Conservation (phyloP, 2,113 vertebrate genomes). For the Anarrhichthys ocellatus region DNA sequence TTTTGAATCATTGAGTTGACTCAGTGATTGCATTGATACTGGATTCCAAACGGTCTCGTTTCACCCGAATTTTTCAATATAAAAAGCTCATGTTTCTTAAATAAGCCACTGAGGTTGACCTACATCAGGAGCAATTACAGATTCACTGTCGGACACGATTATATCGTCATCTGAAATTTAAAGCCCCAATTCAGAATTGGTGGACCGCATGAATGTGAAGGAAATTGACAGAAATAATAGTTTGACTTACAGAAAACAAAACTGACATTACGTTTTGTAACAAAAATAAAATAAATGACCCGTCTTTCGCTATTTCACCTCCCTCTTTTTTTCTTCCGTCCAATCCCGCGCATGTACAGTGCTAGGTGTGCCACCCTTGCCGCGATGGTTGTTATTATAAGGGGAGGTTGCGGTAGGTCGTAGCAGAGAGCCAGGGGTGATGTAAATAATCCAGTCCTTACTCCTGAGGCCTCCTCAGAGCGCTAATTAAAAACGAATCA, state of each 20-base stretch:
- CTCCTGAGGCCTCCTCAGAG: conserved; percentile 65
- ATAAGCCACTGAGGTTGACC: conserved; percentile 62
- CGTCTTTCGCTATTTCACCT: neutral
- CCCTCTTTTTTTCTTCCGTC: neutral
- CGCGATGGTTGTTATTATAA: conserved; percentile 43
- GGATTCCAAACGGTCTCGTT: conserved; percentile 46
- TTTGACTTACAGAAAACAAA: conserved; percentile 5
- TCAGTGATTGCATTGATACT: conserved; percentile 42
- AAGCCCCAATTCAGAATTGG: conserved; percentile 3
- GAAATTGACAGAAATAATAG: neutral
- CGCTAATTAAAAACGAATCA: conserved; percentile 84
- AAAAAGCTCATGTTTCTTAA: conserved; percentile 61
- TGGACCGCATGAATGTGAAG: conserved; percentile 14
- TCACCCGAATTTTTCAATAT: conserved; percentile 58
- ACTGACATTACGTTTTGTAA: neutral
- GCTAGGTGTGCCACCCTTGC: conserved; percentile 36
- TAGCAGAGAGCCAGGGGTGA: conserved; percentile 72
- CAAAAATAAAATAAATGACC: neutral
- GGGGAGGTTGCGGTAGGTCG: conserved; percentile 39
- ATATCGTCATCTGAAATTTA: conserved; percentile 33
- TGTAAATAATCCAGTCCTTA: conserved; percentile 75
- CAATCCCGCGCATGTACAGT: neutral
- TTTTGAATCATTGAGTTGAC: conserved; percentile 24
- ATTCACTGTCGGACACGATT: conserved; percentile 42
- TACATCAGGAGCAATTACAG: conserved; percentile 53